Evolutionary conservation across 30 jellyfish, hydroid and myxozoan species (phyloP).

Genomic region (Aurelia coerulea): DNA sequence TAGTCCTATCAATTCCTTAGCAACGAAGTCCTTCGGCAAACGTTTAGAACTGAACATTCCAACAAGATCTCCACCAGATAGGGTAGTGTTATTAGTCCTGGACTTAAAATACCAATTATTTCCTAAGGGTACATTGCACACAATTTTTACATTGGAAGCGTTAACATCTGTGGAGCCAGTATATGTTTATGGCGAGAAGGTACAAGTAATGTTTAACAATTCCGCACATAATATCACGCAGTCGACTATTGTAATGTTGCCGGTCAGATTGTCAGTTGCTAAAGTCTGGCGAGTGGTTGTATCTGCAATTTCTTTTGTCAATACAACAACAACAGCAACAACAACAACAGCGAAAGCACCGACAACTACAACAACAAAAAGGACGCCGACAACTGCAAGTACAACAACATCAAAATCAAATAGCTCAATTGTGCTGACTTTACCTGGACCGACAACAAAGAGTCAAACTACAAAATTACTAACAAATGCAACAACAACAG

Average conservation of each 20-base stretch:
- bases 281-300: constrained; percentile 8
- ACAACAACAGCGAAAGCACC: constrained; percentile 4
- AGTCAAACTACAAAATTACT: no score
- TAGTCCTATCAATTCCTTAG: no score
- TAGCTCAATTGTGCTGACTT: no score
- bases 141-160: constrained; percentile 21
- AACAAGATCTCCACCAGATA: not conserved
- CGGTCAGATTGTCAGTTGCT: constrained; percentile 24
- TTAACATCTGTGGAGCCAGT: not conserved
- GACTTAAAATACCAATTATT: not conserved
- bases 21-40: no score
- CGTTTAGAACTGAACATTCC: no score
- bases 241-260: constrained; percentile 13
- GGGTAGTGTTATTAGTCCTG: not conserved
- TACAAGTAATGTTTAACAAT: constrained; percentile 1
- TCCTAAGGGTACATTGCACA: not conserved
- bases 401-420: not conserved
- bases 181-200: constrained; percentile 7
- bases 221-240: not conserved
- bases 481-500: no score
- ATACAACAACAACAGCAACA: not conserved
- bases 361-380: not conserved
- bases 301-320: constrained; percentile 31
- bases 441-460: no score
- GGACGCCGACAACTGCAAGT: not conserved